Conservation (phyloP, 2,888 invertebrate genomes). For the Uropetala carovei region DNA sequence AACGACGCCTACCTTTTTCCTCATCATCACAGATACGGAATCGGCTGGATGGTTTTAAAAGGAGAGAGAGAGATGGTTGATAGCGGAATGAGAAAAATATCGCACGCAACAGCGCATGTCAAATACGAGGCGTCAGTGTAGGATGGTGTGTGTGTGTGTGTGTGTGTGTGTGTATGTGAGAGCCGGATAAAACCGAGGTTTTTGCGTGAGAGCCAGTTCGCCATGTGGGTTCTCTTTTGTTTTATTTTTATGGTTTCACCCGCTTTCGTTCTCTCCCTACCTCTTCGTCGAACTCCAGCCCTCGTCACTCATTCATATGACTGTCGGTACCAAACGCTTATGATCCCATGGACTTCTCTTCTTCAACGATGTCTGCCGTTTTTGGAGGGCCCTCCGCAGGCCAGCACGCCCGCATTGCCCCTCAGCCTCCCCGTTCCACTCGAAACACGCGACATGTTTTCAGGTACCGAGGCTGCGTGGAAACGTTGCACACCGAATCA, state of each 20-base stretch:
- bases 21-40: background rate
- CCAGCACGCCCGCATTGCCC: background rate
- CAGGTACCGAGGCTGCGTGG: background rate
- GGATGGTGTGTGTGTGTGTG: background rate
- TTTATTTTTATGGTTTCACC: no score
- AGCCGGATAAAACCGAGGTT: no score
- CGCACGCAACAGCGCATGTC: background rate
- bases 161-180: no score
- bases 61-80: background rate
- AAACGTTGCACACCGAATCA: background rate
- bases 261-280: no score
- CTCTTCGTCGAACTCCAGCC: background rate
- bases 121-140: background rate
- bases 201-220: no score
- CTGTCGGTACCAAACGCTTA: background rate
- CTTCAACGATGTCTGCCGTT: background rate
- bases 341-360: background rate
- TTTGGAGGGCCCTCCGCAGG: background rate
- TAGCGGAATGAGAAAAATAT: background rate
- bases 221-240: no score
- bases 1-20: background rate
- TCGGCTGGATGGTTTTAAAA: background rate
- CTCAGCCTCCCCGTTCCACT: background rate
- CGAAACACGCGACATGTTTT: background rate
- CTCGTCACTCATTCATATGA: background rate